A percentile compares a stretch with the other conserved stretches of the same genome.
Conservation (phyloP, 2,797 vertebrate species). For the Rallus crepitans region DNA sequence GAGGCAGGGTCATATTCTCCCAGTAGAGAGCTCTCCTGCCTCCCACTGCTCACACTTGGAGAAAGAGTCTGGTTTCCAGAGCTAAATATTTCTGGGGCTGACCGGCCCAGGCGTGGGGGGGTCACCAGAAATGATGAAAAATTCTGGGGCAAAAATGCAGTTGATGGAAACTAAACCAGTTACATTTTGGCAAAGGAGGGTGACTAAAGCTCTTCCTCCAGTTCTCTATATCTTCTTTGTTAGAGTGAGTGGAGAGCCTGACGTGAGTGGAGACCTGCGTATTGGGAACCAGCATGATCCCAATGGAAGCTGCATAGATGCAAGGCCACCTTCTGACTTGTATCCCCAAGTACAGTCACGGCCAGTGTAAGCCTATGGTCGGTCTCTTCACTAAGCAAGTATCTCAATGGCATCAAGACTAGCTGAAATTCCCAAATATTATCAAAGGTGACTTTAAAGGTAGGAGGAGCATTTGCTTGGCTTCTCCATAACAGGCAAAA, state of each 20-base stretch:
- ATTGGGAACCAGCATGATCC: background rate
- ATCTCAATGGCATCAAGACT: background rate
- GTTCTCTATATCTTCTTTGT: background rate
- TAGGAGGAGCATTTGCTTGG: background rate
- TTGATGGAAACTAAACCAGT: background rate
- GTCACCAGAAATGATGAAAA: background rate
- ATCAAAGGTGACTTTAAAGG: background rate
- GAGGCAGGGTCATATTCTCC: background rate
- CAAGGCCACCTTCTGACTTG: background rate
- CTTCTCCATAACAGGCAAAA: background rate
- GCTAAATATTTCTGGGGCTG: fast-evolving
- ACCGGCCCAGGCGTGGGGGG: fast-evolving
- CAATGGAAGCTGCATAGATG: background rate
- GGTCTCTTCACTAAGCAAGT: background rate
- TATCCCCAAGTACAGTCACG: background rate
- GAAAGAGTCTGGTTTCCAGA: background rate
- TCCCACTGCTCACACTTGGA: background rate
- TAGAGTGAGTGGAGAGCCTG: background rate
- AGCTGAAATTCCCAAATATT: background rate
- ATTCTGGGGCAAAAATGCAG: background rate
- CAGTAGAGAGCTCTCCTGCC: background rate
- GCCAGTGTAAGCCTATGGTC: background rate
- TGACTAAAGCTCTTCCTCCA: background rate
- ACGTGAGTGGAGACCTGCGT: background rate
- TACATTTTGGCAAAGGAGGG: background rate